Evolutionary conservation across 1,140 invertebrate species (phyloP).

Genomic region (Neodiprion virginianus): DNA sequence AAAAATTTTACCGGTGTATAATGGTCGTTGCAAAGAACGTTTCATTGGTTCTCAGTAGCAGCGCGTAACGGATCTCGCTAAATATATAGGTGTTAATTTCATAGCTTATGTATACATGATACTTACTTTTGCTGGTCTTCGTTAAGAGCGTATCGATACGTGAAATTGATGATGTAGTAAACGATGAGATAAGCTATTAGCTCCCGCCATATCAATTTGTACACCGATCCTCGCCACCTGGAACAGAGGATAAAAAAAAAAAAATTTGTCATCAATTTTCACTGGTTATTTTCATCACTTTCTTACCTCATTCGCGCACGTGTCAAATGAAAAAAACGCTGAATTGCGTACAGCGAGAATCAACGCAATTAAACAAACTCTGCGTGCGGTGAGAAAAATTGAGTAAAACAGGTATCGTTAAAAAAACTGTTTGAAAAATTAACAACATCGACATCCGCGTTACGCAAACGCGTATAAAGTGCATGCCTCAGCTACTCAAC

Average conservation of each 20-base stretch:
- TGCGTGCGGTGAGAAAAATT: neutral
- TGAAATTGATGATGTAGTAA: constrained; percentile 87
- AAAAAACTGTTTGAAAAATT: too few species aligned
- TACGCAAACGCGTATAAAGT: neutral
- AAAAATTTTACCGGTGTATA: too few species aligned
- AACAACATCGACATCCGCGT: neutral
- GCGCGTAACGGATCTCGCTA: too few species aligned
- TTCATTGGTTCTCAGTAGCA: too few species aligned
- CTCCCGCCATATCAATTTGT: constrained; percentile 96
- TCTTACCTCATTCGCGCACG: too few species aligned
- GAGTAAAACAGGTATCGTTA: too few species aligned
- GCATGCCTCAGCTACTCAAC: too few species aligned
- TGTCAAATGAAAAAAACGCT: neutral
- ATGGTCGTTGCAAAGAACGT: too few species aligned
- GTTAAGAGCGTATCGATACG: constrained; percentile 87
- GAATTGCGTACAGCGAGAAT: too few species aligned
- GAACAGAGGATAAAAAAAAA: constrained; percentile 55
- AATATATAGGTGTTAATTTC: too few species aligned
- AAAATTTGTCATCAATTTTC: constrained; percentile 12
- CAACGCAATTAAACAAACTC: too few species aligned
- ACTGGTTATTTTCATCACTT: neutral
- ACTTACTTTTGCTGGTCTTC: constrained; percentile 83
- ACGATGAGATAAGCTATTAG: constrained; percentile 85
- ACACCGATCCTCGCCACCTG: constrained; percentile 97
- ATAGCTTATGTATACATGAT: too few species aligned